A percentile compares a stretch with the other conserved stretches of the same genome.
Evolutionary conservation across 2,888 invertebrate species (phyloP).

Genomic region (Uropetala carovei): DNA sequence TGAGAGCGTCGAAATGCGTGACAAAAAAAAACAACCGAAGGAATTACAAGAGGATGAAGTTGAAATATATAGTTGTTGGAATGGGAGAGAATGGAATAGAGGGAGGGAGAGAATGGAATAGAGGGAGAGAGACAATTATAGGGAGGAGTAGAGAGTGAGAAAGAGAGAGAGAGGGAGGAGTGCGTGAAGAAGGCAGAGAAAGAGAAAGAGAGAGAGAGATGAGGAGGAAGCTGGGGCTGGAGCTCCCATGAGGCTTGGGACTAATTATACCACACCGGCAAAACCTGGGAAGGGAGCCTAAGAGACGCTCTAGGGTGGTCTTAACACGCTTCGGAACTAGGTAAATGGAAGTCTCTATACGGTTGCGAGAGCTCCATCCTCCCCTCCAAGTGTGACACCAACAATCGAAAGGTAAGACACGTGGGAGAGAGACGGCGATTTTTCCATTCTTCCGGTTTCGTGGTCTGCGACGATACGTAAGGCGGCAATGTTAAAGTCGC

Average conservation of each 20-base stretch:
- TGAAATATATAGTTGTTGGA: too few species aligned
- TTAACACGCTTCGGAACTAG: neutral
- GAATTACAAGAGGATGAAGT: too few species aligned
- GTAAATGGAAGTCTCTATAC: neutral
- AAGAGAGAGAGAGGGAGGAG: neutral
- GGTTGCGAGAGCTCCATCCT: too few species aligned
- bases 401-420: too few species aligned
- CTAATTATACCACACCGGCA: constrained; percentile 56
- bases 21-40: too few species aligned
- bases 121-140: too few species aligned
- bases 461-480: neutral
- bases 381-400: too few species aligned
- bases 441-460: too few species aligned
- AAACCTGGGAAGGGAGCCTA: constrained; percentile 40
- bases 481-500: neutral
- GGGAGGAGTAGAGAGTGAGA: neutral
- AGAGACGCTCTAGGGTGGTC: neutral
- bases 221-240: neutral
- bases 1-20: too few species aligned
- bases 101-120: too few species aligned
- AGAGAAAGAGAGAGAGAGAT: neutral
- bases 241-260: constrained; percentile 45
- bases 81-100: too few species aligned
- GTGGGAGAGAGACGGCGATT: too few species aligned
- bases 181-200: neutral